These are phyloP conservation scores for Melospiza georgiana DNA, from an alignment of 2,113 vertebrate genomes.

Conservation along the genomic window DNA sequence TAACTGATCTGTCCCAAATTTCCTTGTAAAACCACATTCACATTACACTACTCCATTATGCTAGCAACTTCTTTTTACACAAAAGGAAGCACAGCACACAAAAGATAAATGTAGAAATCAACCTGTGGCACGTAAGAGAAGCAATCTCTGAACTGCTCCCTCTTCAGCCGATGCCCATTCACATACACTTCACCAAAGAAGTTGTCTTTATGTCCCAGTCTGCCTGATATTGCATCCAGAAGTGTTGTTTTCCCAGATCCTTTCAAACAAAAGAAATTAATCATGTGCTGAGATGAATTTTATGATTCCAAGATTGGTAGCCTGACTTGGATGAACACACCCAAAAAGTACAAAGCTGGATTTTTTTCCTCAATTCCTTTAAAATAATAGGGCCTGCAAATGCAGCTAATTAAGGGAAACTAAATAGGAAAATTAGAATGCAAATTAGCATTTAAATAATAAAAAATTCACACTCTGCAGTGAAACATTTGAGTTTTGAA, in stretches of 20 bases:
- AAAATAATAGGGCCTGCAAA: background rate
- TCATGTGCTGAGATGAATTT: background rate
- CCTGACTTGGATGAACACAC: background rate
- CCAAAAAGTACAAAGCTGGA: background rate
- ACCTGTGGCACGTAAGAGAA: slow-evolving; percentile 97
- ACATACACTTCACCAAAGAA: slow-evolving; percentile 85
- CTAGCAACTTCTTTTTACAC: background rate
- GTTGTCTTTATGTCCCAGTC: slow-evolving; percentile 76
- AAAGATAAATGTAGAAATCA: background rate
- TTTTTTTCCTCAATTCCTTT: background rate
- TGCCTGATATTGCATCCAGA: slow-evolving; percentile 88
- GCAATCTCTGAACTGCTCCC: slow-evolving; percentile 89
- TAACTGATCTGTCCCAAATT: background rate
- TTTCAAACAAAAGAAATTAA: slow-evolving; percentile 52
- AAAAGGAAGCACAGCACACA: background rate
- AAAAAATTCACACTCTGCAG: background rate
- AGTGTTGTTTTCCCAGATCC: slow-evolving; percentile 95
- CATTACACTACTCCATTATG: background rate
- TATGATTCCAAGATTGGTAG: background rate
- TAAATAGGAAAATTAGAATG: background rate
- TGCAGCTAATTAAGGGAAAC: background rate
- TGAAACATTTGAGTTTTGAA: background rate
- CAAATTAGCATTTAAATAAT: background rate
- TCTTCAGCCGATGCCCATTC: slow-evolving; percentile 84
- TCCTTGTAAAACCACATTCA: background rate